phyloP scores from a whole-genome alignment of 2,113 vertebrate species.

The Arothron firmamentum region DNA sequence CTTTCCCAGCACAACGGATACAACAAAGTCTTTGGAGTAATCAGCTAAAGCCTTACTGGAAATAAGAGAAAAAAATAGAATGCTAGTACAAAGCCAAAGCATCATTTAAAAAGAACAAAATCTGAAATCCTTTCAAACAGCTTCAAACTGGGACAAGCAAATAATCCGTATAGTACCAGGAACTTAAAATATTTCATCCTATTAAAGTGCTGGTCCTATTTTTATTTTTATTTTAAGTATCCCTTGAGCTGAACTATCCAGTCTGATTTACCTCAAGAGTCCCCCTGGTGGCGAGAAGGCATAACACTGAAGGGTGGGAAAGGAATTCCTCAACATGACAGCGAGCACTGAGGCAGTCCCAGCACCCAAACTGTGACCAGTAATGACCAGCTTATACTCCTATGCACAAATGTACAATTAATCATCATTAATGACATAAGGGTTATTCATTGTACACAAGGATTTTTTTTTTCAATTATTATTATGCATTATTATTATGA shows the following conservation, averaged over 20 bases:
- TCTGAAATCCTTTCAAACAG: too few species aligned
- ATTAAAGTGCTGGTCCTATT: too few species aligned
- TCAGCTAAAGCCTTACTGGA: conserved; percentile 90
- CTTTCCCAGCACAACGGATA: conserved; percentile 90
- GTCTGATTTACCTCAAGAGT: conserved; percentile 82
- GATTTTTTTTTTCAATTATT: too few species aligned
- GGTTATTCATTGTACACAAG: not conserved
- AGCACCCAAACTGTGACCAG: conserved; percentile 94
- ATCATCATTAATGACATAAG: too few species aligned
- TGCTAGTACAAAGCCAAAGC: not conserved
- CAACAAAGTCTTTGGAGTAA: conserved; percentile 86
- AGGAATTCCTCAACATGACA: conserved; percentile 78
- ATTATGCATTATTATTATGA: too few species aligned
- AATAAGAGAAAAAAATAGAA: conserved; percentile 3
- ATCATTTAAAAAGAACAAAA: not conserved
- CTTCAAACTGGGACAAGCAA: too few species aligned
- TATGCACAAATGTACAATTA: conserved; percentile 41
- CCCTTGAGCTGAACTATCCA: not conserved
- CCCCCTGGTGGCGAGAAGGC: conserved; percentile 95
- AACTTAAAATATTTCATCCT: too few species aligned
- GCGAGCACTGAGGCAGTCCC: conserved; percentile 85
- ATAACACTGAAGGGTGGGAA: conserved; percentile 82
- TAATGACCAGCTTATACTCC: conserved; percentile 91
- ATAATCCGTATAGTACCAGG: too few species aligned
- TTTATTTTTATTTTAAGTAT: too few species aligned